These are phyloP conservation scores for Oegoconia quadripuncta DNA, from an alignment of 2,888 invertebrate species.

Conservation along the genomic window DNA sequence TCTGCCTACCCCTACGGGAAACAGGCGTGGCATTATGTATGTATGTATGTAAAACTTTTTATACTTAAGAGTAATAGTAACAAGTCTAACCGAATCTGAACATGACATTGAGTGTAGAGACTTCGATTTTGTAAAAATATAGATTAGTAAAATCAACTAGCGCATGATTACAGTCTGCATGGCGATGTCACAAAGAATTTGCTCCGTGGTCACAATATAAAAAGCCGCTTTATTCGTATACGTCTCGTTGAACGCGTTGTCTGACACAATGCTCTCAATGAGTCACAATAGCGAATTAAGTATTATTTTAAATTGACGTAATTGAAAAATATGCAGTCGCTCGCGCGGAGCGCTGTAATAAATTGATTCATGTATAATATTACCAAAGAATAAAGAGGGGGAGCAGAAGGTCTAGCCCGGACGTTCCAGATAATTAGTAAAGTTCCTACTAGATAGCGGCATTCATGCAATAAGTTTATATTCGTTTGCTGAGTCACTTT, in stretches of 20 bases:
- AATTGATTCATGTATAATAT: slow-evolving; percentile 76
- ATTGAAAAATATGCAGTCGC: slow-evolving; percentile 78
- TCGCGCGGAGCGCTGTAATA: slow-evolving; percentile 64
- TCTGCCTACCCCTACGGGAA: too few species aligned
- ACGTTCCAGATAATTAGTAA: slow-evolving; percentile 10
- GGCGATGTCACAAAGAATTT: too few species aligned
- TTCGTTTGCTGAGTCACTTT: not conserved
- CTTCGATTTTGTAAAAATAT: too few species aligned
- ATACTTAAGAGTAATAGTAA: too few species aligned
- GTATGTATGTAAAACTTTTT: too few species aligned
- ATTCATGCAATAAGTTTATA: not conserved
- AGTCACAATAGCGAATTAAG: slow-evolving; percentile 78
- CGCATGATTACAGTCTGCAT: too few species aligned
- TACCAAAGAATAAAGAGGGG: slow-evolving; percentile 42
- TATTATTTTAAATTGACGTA: slow-evolving; percentile 79
- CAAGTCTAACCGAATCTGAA: too few species aligned
- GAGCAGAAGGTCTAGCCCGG: slow-evolving; percentile 22
- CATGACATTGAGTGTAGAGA: too few species aligned
- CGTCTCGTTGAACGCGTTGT: slow-evolving; percentile 26
- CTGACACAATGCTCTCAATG: slow-evolving; percentile 72
- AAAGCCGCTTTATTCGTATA: slow-evolving; percentile 1
- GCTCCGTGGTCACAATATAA: not conserved
- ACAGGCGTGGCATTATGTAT: too few species aligned
- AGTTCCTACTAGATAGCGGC: slow-evolving; percentile 2
- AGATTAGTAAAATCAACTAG: too few species aligned